Conservation (phyloP, 2,888 invertebrate species). For the Parasteatoda lunata region DNA sequence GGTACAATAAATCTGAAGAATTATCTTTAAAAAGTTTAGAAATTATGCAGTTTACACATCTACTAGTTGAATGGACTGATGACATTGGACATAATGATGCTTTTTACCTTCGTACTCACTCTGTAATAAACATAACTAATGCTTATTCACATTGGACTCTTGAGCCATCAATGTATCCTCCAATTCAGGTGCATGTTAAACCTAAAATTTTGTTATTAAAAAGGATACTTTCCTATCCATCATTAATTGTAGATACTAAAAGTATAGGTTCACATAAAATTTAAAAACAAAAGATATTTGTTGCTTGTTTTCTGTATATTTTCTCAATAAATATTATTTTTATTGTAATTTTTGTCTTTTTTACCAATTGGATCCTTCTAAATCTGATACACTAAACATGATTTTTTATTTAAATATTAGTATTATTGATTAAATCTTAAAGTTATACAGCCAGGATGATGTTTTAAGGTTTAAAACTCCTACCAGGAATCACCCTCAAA, state of each 20-base stretch:
- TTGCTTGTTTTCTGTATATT: slow-evolving; percentile 3
- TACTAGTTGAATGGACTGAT: slow-evolving; percentile 87
- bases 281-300: slow-evolving; percentile 12
- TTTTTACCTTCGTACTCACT: slow-evolving; percentile 83
- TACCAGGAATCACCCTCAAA: no score
- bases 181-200: slow-evolving; percentile 78
- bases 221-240: slow-evolving; percentile 78
- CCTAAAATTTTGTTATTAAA: slow-evolving; percentile 85
- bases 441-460: no score
- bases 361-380: no score
- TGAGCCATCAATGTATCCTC: slow-evolving; percentile 78
- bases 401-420: no score
- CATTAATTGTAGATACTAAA: slow-evolving; percentile 74
- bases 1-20: slow-evolving; percentile 88
- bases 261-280: slow-evolving; percentile 49
- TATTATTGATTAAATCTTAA: no score
- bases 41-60: slow-evolving; percentile 83
- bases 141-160: slow-evolving; percentile 88
- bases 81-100: slow-evolving; percentile 85
- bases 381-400: no score
- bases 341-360: neutral
- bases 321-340: slow-evolving; percentile 3
- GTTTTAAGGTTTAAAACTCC: no score
- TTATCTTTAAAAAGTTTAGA: slow-evolving; percentile 80
- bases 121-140: slow-evolving; percentile 84